phyloP scores from a whole-genome alignment of 1,140 invertebrate genomes.

The Sitophilus oryzae region DNA sequence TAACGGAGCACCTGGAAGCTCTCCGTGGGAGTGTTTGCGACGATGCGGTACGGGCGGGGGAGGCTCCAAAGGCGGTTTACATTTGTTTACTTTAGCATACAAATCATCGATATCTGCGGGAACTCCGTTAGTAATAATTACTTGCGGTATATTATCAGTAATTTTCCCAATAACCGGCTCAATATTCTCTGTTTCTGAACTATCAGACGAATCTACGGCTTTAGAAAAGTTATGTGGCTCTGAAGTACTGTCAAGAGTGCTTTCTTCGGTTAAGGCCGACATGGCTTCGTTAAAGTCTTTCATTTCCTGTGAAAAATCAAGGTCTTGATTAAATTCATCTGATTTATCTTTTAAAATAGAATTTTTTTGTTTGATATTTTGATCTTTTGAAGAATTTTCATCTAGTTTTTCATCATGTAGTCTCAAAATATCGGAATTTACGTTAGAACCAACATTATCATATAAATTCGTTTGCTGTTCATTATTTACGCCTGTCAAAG shows the following conservation, averaged over 20 bases:
- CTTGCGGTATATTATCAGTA: background rate
- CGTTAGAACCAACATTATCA: conserved; percentile 5
- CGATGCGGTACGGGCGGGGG: conserved; percentile 23
- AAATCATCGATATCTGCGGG: conserved; percentile 16
- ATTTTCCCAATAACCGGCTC: background rate
- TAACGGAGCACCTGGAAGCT: background rate
- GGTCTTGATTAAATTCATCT: background rate
- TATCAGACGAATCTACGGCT: conserved; percentile 18
- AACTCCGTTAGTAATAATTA: background rate
- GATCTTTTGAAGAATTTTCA: too few relatives aligned
- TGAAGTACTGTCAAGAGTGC: background rate
- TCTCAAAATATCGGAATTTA: too few relatives aligned
- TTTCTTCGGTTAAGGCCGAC: conserved; percentile 14
- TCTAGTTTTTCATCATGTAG: too few relatives aligned
- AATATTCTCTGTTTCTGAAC: conserved; percentile 10
- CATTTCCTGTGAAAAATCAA: conserved; percentile 12
- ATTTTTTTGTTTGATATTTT: too few relatives aligned
- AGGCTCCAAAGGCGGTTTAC: conserved; percentile 3
- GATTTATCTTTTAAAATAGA: too few relatives aligned
- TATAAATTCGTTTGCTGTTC: background rate
- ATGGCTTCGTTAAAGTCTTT: conserved; percentile 15
- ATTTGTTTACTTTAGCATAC: conserved; percentile 29
- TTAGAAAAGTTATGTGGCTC: conserved; percentile 18
- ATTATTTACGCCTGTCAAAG: background rate
- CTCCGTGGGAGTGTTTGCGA: conserved; percentile 19